phyloP scores from a whole-genome alignment of 2,797 vertebrate genomes.

The Anolis apletophallus region DNA sequence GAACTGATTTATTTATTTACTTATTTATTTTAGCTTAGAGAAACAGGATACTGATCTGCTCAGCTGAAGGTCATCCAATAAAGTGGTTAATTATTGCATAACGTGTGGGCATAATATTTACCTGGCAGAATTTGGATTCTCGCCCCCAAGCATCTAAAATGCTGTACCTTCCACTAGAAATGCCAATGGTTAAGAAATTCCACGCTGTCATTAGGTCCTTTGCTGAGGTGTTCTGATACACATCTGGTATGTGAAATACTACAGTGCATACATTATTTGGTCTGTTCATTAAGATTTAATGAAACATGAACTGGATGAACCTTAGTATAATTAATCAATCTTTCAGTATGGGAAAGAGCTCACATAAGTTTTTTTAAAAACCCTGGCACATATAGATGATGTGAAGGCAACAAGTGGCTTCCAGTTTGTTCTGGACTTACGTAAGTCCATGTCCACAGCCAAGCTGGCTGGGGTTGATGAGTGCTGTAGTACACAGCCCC shows the following conservation, averaged over 20 bases:
- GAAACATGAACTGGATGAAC: conserved; percentile 48
- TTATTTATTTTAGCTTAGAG: conserved; percentile 9
- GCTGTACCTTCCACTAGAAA: neutral
- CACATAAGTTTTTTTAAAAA: no score
- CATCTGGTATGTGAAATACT: neutral
- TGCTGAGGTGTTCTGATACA: neutral
- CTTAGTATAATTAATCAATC: conserved; percentile 36
- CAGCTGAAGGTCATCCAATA: neutral
- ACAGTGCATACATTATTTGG: conserved; percentile 21
- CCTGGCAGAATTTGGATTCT: conserved; percentile 18
- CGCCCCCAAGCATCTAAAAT: conserved; percentile 19
- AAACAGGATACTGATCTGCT: neutral
- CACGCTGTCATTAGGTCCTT: neutral
- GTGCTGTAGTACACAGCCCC: neutral
- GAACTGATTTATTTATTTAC: neutral
- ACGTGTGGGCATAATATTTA: conserved; percentile 24
- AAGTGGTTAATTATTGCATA: conserved; percentile 29
- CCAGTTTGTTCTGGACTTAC: neutral
- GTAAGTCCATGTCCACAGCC: neutral
- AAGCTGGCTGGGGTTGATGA: neutral
- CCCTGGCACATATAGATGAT: no score
- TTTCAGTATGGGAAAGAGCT: conserved; percentile 41
- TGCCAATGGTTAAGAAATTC: conserved; percentile 15
- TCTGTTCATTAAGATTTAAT: neutral
- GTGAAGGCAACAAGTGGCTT: neutral